Percentiles rank a stretch among this genome's conserved stretches.
Evolutionary conservation across 1,140 invertebrate species (phyloP).

Genomic region (Drosophila elegans): DNA sequence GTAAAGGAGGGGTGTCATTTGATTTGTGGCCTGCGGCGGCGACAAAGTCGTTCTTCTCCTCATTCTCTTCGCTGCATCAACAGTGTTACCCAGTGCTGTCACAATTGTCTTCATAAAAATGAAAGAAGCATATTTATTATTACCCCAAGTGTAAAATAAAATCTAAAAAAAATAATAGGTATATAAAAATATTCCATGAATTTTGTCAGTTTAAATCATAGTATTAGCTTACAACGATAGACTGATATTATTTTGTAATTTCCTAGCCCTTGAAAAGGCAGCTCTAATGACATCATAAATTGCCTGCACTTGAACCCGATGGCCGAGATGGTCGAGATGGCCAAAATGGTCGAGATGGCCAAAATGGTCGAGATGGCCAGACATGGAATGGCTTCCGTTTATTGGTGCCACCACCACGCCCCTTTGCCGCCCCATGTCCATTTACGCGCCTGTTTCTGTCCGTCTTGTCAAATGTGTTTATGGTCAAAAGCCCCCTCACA

Average conservation of each 20-base stretch:
- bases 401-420: slow-evolving; percentile 27
- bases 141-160: neutral
- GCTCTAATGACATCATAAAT: slow-evolving; percentile 33
- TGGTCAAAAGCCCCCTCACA: slow-evolving; percentile 28
- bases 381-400: slow-evolving; percentile 47
- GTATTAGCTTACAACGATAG: too few species aligned
- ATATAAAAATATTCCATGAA: too few species aligned
- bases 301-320: slow-evolving; percentile 48
- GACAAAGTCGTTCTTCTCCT: slow-evolving; percentile 31
- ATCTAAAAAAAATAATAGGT: too few species aligned
- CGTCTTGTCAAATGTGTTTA: slow-evolving; percentile 65
- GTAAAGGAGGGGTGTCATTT: slow-evolving; percentile 10
- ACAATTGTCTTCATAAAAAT: neutral
- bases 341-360: slow-evolving; percentile 26
- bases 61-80: neutral
- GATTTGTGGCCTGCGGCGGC: slow-evolving; percentile 46
- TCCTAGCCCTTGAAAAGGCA: neutral
- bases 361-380: slow-evolving; percentile 31
- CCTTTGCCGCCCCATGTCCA: slow-evolving; percentile 31
- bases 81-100: slow-evolving; percentile 2
- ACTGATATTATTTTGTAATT: too few species aligned
- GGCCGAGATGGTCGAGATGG: slow-evolving; percentile 28
- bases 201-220: too few species aligned
- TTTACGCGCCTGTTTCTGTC: slow-evolving; percentile 45
- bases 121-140: neutral